A percentile compares a stretch with the other conserved stretches of the same genome.
These are phyloP conservation scores for Macrocentrus cingulum DNA, from an alignment of 1,140 invertebrate species.

Conservation along the genomic window DNA sequence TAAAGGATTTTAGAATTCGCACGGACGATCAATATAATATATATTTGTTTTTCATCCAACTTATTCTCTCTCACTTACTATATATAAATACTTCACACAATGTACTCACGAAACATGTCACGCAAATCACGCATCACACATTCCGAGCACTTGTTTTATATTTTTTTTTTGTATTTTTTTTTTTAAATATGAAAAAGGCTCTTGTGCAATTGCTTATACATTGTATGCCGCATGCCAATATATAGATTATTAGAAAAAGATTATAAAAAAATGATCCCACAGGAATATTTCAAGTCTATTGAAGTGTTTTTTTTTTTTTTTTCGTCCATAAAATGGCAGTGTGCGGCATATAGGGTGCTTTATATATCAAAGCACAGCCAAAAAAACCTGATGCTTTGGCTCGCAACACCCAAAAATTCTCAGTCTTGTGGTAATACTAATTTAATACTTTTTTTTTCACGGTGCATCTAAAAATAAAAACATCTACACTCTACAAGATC, in stretches of 20 bases:
- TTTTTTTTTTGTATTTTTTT: no score
- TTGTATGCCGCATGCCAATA: conserved; percentile 10
- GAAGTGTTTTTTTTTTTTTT: conserved; percentile 6
- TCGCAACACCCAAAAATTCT: conserved; percentile 29
- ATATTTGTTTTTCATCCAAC: conserved; percentile 20
- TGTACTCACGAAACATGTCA: background rate
- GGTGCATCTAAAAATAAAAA: conserved; percentile 27
- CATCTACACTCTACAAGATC: background rate
- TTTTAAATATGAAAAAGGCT: no score
- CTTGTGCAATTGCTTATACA: conserved; percentile 34
- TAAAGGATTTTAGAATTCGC: conserved; percentile 24
- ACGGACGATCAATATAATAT: conserved; percentile 24
- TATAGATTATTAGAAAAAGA: background rate
- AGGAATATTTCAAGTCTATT: conserved; percentile 4
- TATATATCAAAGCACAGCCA: background rate
- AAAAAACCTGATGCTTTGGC: conserved; percentile 7
- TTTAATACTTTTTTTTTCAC: conserved; percentile 46
- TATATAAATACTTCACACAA: no score
- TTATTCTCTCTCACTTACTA: no score
- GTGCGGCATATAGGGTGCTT: conserved; percentile 6
- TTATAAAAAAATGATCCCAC: background rate
- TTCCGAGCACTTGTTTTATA: conserved; percentile 32
- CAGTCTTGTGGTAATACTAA: conserved; percentile 53
- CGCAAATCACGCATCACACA: no score
- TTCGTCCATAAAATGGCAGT: conserved; percentile 7